phyloP scores from a whole-genome alignment of 2,888 invertebrate species.

The Trissolcus brochymenae region DNA sequence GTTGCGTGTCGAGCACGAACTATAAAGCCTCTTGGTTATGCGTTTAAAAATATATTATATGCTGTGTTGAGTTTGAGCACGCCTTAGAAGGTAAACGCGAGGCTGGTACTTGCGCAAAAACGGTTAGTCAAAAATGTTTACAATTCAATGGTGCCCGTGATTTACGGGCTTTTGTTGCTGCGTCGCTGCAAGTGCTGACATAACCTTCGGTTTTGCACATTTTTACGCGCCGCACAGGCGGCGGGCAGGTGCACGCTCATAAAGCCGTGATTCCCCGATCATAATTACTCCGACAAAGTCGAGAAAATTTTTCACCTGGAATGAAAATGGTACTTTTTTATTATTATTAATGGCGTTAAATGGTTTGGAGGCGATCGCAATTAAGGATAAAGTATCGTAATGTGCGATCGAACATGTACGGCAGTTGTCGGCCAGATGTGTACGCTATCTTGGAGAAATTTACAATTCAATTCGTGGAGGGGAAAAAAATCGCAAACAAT shows the following conservation, averaged over 20 bases:
- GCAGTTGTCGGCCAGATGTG: slow-evolving; percentile 7
- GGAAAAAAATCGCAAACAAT: slow-evolving; percentile 5
- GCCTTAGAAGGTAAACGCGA: slow-evolving; percentile 35
- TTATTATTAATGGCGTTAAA: slow-evolving; percentile 45
- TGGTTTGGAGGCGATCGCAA: slow-evolving; percentile 10
- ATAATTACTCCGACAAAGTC: slow-evolving; percentile 7
- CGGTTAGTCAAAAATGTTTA: slow-evolving; percentile 60
- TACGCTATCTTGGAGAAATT: slow-evolving; percentile 1
- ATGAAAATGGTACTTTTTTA: slow-evolving; percentile 27
- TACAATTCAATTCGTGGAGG: slow-evolving; percentile 9
- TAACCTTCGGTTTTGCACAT: slow-evolving; percentile 29
- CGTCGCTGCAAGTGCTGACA: slow-evolving; percentile 40
- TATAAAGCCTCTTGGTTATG: slow-evolving; percentile 18
- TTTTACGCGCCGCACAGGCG: slow-evolving; percentile 7
- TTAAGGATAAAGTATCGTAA: slow-evolving; percentile 9
- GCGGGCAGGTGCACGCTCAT: slow-evolving; percentile 20
- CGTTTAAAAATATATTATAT: slow-evolving; percentile 35
- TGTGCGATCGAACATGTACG: slow-evolving; percentile 1
- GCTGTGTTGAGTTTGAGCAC: slow-evolving; percentile 34
- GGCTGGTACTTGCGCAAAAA: slow-evolving; percentile 49
- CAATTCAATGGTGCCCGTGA: slow-evolving; percentile 49
- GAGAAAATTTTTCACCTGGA: slow-evolving; percentile 21
- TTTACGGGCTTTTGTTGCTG: slow-evolving; percentile 46
- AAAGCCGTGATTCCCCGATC: slow-evolving; percentile 30
- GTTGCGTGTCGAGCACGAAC: slow-evolving; percentile 17